phyloP scores from a whole-genome alignment of 2,113 vertebrate genomes.

The Labeo catla region DNA sequence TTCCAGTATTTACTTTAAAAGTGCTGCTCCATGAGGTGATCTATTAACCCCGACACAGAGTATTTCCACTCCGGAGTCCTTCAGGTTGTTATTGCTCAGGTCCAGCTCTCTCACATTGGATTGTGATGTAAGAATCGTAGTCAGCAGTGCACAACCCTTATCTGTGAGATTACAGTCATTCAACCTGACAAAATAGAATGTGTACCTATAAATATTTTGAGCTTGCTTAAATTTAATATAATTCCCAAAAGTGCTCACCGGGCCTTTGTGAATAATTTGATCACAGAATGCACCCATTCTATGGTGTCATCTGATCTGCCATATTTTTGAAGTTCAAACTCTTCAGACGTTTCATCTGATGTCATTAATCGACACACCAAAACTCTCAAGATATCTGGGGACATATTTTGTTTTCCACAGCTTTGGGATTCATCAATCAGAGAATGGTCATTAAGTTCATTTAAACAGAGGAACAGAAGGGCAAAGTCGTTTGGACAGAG shows the following conservation, averaged over 20 bases:
- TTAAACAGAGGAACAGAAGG: slow-evolving; percentile 51
- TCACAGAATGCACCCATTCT: slow-evolving; percentile 32
- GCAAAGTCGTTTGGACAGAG: not conserved
- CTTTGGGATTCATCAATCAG: slow-evolving; percentile 39
- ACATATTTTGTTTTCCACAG: slow-evolving; percentile 33
- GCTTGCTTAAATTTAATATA: not conserved
- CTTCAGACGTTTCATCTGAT: slow-evolving; percentile 26
- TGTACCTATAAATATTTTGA: not conserved
- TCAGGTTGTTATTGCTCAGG: no score
- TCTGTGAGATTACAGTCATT: not conserved
- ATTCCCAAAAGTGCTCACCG: slow-evolving; percentile 17
- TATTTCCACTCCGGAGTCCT: slow-evolving; percentile 28
- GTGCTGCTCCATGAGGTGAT: not conserved
- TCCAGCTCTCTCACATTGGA: no score
- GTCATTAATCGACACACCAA: slow-evolving; percentile 43
- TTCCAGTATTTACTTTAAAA: not conserved
- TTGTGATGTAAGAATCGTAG: no score
- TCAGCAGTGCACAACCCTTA: no score
- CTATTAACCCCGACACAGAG: not conserved
- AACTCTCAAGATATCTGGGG: slow-evolving; percentile 12
- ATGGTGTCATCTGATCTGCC: slow-evolving; percentile 36
- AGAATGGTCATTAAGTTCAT: slow-evolving; percentile 51
- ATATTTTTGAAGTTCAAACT: slow-evolving; percentile 47
- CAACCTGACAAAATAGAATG: not conserved
- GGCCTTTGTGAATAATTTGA: slow-evolving; percentile 31